Conservation (phyloP, 2,797 vertebrate genomes). For the Spea hammondii region DNA sequence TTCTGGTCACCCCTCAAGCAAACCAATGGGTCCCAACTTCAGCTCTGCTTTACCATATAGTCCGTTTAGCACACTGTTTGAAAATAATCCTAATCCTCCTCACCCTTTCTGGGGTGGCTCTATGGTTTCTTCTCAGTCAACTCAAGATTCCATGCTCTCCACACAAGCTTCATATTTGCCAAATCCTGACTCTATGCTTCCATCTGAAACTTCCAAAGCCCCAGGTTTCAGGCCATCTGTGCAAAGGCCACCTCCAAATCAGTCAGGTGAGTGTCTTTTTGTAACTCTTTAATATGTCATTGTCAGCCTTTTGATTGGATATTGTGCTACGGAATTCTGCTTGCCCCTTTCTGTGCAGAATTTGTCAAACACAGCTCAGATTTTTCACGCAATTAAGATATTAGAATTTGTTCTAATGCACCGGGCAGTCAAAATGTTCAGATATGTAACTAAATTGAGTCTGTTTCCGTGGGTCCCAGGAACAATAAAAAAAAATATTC, state of each 20-base stretch:
- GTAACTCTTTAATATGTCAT: too few relatives aligned
- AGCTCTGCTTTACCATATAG: slow-evolving; percentile 73
- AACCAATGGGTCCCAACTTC: slow-evolving; percentile 73
- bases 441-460: too few relatives aligned
- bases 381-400: too few relatives aligned
- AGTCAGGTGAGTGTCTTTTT: slow-evolving; percentile 68
- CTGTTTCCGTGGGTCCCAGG: too few relatives aligned
- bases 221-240: slow-evolving; percentile 77
- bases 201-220: slow-evolving; percentile 79
- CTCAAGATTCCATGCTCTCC: slow-evolving; percentile 72
- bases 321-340: too few relatives aligned
- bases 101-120: slow-evolving; percentile 78
- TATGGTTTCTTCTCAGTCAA: slow-evolving; percentile 74
- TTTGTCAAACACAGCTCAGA: too few relatives aligned
- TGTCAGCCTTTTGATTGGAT: too few relatives aligned
- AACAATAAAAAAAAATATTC: too few relatives aligned
- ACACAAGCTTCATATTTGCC: slow-evolving; percentile 76
- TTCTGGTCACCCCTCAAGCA: slow-evolving; percentile 71
- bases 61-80: slow-evolving; percentile 76
- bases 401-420: too few relatives aligned
- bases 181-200: slow-evolving; percentile 76
- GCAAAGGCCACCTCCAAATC: slow-evolving; percentile 75
- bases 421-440: too few relatives aligned
- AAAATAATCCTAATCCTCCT: slow-evolving; percentile 70
- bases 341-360: too few relatives aligned